Conservation (phyloP, 2,113 vertebrate genomes). For the Anseranas semipalmata region DNA sequence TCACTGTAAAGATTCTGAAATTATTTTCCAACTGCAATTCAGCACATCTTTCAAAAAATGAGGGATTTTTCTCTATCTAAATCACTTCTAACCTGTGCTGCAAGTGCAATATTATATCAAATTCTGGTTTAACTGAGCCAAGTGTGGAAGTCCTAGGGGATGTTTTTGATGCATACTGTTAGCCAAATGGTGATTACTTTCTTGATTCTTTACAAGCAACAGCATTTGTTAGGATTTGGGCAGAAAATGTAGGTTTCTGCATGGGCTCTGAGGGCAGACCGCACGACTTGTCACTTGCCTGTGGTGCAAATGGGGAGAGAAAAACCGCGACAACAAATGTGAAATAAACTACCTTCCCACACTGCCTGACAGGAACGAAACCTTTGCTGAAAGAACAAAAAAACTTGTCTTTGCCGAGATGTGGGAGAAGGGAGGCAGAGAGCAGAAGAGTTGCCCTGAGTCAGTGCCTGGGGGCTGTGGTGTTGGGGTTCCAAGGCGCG, state of each 20-base stretch:
- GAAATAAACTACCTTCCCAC: not conserved
- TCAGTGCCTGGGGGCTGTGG: too few species aligned
- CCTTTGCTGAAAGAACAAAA: not conserved
- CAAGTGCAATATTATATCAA: not conserved
- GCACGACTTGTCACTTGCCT: not conserved
- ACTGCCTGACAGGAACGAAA: not conserved
- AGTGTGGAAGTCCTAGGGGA: not conserved
- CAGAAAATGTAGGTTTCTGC: not conserved
- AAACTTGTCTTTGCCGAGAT: fast-evolving
- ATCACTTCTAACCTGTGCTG: not conserved
- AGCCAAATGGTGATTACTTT: not conserved
- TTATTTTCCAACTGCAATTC: not conserved
- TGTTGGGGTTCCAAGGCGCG: not conserved
- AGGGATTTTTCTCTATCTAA: not conserved
- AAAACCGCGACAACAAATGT: not conserved
- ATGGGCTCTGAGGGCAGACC: not conserved
- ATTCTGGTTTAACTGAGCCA: not conserved
- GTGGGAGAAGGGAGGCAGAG: not conserved
- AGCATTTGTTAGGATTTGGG: fast-evolving
- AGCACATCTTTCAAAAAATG: not conserved
- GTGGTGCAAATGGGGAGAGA: not conserved
- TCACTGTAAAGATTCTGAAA: not conserved
- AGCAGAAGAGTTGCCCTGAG: too few species aligned
- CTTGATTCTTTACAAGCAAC: too few species aligned
- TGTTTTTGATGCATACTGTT: fast-evolving